Percentiles rank a stretch among this genome's conserved stretches.
These are phyloP conservation scores for Anoncus sp. DNA, from an alignment of 2,888 invertebrate species.

Conservation along the genomic window DNA sequence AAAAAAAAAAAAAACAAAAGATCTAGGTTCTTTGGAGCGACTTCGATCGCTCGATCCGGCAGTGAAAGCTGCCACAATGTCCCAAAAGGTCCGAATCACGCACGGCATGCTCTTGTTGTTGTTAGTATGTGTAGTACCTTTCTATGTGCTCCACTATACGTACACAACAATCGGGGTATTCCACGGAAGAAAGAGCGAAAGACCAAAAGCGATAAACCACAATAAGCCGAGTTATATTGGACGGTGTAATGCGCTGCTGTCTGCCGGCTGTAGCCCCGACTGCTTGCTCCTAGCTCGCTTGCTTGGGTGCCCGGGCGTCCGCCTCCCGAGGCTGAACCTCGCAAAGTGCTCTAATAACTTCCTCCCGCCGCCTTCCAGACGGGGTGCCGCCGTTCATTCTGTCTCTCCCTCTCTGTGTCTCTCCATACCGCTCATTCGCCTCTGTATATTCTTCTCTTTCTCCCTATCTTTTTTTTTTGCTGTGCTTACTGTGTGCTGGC, in stretches of 20 bases:
- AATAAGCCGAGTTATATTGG: conserved; percentile 78
- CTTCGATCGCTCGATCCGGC: conserved; percentile 49
- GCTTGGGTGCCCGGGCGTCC: conserved; percentile 47
- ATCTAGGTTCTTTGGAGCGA: background rate
- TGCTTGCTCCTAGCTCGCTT: conserved; percentile 54
- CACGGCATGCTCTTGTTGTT: conserved; percentile 31
- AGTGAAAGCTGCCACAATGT: conserved; percentile 18
- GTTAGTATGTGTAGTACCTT: conserved; percentile 19
- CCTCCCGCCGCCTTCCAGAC: conserved; percentile 70
- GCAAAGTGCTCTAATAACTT: conserved; percentile 78
- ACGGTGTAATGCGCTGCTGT: conserved; percentile 75
- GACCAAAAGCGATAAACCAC: conserved; percentile 76
- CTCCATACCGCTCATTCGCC: too few relatives aligned
- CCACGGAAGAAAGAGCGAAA: conserved; percentile 68
- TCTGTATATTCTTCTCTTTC: conserved; percentile 22
- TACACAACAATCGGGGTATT: conserved; percentile 30
- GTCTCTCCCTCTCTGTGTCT: conserved; percentile 40
- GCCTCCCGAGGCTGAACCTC: conserved; percentile 72
- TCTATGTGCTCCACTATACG: conserved; percentile 2
- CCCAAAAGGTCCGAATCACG: conserved; percentile 45
- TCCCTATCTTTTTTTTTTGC: conserved; percentile 4
- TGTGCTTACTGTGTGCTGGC: conserved; percentile 17
- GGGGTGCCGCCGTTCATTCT: conserved; percentile 58
- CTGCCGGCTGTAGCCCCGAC: conserved; percentile 66
- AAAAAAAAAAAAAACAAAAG: background rate